Conservation (phyloP, 2,888 invertebrate genomes). For the Eupeodes luniger region DNA sequence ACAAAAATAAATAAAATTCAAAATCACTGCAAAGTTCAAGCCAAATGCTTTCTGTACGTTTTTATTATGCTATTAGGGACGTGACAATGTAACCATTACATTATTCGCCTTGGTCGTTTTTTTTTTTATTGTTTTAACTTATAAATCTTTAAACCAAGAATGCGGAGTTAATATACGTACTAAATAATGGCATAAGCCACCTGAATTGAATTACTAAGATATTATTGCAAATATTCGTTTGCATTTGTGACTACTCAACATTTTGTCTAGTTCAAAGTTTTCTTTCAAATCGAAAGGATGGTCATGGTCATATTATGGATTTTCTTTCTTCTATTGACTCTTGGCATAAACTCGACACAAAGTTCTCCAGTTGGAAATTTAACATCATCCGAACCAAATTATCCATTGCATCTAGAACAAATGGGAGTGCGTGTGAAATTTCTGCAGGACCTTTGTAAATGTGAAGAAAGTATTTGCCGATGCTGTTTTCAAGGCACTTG, state of each 20-base stretch:
- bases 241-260: neutral
- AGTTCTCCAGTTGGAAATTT: neutral
- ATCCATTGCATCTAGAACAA: slow-evolving; percentile 37
- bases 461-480: slow-evolving; percentile 29
- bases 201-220: slow-evolving; percentile 50
- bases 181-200: slow-evolving; percentile 18
- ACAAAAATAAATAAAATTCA: slow-evolving; percentile 1
- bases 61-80: slow-evolving; percentile 39
- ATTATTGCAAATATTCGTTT: neutral
- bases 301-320: slow-evolving; percentile 17
- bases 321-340: slow-evolving; percentile 30
- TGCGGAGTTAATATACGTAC: slow-evolving; percentile 50
- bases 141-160: slow-evolving; percentile 51
- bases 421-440: slow-evolving; percentile 56
- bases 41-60: slow-evolving; percentile 60
- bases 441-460: slow-evolving; percentile 54
- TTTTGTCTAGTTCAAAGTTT: slow-evolving; percentile 42
- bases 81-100: slow-evolving; percentile 66
- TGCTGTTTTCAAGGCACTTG: slow-evolving; percentile 59
- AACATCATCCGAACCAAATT: slow-evolving; percentile 37
- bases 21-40: slow-evolving; percentile 52
- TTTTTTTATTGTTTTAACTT: slow-evolving; percentile 7
- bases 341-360: slow-evolving; percentile 30
- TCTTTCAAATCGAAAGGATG: slow-evolving; percentile 52
- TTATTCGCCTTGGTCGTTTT: slow-evolving; percentile 17